phyloP scores from a whole-genome alignment of 2,888 invertebrate species.

The Clitarchus hookeri region DNA sequence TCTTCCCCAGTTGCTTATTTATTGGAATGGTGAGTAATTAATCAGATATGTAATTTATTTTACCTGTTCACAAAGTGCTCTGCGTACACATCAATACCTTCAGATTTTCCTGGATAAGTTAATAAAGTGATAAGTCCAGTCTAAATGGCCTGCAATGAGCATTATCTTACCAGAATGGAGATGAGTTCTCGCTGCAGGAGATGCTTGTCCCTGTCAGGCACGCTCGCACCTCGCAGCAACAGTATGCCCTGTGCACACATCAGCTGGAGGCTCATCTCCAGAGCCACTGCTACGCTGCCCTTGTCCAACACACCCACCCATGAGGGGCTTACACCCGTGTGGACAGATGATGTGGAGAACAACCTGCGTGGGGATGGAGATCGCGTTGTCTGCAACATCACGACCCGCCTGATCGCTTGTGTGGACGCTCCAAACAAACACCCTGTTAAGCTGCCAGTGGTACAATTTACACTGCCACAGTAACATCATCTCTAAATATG shows the following conservation, averaged over 20 bases:
- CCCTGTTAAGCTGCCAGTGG: no score
- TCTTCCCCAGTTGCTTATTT: no score
- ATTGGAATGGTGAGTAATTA: no score
- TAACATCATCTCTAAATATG: no score
- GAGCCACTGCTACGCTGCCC: neutral
- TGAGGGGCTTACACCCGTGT: neutral
- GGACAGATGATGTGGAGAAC: neutral
- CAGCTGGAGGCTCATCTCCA: slow-evolving; percentile 8
- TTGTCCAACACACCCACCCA: slow-evolving; percentile 8
- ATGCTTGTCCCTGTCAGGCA: neutral
- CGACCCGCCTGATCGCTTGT: neutral
- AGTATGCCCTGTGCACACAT: neutral
- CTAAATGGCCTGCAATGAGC: no score
- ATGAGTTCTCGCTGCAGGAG: slow-evolving; percentile 1
- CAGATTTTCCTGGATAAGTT: no score
- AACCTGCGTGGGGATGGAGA: neutral
- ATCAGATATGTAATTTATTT: no score
- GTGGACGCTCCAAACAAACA: no score
- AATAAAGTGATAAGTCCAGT: no score
- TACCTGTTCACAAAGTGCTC: no score
- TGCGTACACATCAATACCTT: no score
- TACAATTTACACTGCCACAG: no score
- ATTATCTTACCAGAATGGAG: neutral
- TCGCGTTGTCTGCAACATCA: neutral
- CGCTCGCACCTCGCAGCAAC: neutral